A percentile compares a stretch with the other conserved stretches of the same genome.
phyloP scores from a whole-genome alignment of 2,888 invertebrate species.

The Volucella zonaria region DNA sequence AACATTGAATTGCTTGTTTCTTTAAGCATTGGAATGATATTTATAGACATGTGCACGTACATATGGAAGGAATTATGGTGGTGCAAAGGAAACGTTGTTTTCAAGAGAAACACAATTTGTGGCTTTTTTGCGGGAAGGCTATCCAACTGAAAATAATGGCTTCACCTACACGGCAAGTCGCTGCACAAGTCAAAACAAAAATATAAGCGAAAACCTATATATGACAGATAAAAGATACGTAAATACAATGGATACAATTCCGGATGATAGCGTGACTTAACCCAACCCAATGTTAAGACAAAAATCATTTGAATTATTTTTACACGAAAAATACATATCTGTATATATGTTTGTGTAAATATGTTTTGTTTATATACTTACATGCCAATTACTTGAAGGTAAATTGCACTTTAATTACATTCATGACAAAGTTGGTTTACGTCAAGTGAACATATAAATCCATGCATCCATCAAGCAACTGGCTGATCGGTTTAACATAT shows the following conservation, averaged over 20 bases:
- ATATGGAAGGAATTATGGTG: background rate
- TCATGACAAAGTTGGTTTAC: slow-evolving; percentile 6
- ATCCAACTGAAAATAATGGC: slow-evolving; percentile 7
- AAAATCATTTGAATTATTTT: too few species aligned
- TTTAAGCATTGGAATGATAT: too few species aligned
- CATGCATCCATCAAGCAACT: slow-evolving; percentile 48
- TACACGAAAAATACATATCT: too few species aligned
- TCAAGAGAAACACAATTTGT: slow-evolving; percentile 17
- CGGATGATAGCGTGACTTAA: slow-evolving; percentile 53
- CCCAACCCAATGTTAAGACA: slow-evolving; percentile 22
- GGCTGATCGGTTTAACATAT: slow-evolving; percentile 26
- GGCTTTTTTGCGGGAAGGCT: slow-evolving; percentile 18
- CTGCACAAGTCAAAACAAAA: slow-evolving; percentile 43
- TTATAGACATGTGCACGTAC: too few species aligned
- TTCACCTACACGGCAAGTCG: slow-evolving; percentile 42
- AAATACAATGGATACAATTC: slow-evolving; percentile 40
- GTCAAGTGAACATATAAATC: slow-evolving; percentile 35
- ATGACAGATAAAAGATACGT: slow-evolving; percentile 50
- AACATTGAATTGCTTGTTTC: too few species aligned
- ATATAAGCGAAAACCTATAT: slow-evolving; percentile 38
- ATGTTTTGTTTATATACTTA: slow-evolving; percentile 7
- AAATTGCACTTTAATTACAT: slow-evolving; percentile 23
- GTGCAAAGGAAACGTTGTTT: slow-evolving; percentile 9
- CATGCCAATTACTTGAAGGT: slow-evolving; percentile 44
- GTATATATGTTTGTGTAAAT: background rate